These are phyloP conservation scores for Astropecten irregularis DNA, from an alignment of 53 echinoderm and acorn worm species.

Conservation along the genomic window DNA sequence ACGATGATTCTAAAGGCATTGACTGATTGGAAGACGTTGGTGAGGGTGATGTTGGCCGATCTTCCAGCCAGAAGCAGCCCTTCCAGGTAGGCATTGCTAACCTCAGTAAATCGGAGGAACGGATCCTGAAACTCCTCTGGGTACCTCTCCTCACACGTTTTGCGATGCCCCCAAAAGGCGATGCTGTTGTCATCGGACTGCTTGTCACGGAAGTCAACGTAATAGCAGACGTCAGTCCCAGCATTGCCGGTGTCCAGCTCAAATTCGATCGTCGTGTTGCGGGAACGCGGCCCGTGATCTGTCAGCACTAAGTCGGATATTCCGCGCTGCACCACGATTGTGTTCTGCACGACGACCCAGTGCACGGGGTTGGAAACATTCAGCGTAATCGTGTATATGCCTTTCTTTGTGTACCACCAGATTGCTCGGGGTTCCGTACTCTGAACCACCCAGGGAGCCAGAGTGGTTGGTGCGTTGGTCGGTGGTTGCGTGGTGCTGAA, in stretches of 20 bases:
- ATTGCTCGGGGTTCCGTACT: constrained; percentile 73
- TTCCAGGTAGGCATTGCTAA: constrained; percentile 74
- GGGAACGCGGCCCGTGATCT: constrained; percentile 77
- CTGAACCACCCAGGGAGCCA: constrained; percentile 68
- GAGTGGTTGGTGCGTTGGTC: constrained; percentile 47
- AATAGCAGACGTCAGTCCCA: constrained; percentile 88
- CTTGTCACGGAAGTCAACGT: constrained; percentile 75
- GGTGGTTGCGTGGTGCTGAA: constrained; percentile 48
- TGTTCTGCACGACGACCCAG: constrained; percentile 68
- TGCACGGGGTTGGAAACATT: constrained; percentile 83
- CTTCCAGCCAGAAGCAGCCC: constrained; percentile 59
- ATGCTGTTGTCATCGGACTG: constrained; percentile 71
- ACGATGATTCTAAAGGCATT: constrained; percentile 62
- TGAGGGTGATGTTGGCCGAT: constrained; percentile 74
- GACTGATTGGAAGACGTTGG: constrained; percentile 74
- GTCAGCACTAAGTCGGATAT: constrained; percentile 63
- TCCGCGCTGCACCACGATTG: constrained; percentile 63
- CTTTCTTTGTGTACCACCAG: constrained; percentile 80
- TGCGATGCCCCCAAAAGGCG: constrained; percentile 77
- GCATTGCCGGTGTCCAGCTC: constrained; percentile 83
- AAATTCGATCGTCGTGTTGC: constrained; percentile 80
- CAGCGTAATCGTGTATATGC: constrained; percentile 69
- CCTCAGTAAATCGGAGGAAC: constrained; percentile 73
- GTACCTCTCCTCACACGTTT: constrained; percentile 66
- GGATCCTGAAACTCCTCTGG: constrained; percentile 51